Evolutionary conservation across 2,113 vertebrate species (phyloP), one percentile per base, ranked within the genome.

Genomic region (Otocyon megalotis): DNA sequence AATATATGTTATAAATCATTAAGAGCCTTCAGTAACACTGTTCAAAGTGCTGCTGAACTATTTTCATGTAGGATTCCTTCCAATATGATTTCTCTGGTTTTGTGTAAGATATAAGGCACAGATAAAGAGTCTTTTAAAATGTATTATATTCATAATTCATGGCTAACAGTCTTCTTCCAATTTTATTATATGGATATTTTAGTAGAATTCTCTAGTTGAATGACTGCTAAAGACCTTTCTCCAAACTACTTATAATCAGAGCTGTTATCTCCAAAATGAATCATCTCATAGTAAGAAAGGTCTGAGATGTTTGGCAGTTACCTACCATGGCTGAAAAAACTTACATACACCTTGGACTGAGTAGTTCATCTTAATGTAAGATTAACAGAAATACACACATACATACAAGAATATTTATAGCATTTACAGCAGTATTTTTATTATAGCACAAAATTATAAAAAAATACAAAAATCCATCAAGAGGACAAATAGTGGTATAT

Each of bases 381-480:
- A 83, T 76, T 17, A 97, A 94, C 16, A 94, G 71, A 96, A 72
- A 95, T 24, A 82, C 4, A 93, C 3, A 84, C 2, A 71, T 5
- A 93, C 0, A 87, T 0, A 60, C 20, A n/a, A 62, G 28, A 48
- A 85, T n/a, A 93, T 69, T 81, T 65, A 60, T 3, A 89, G 82
- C 72, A 89, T n/a, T 92, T 90, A 88, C 20, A 87, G 65, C 13
- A 74, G 13, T 71, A 53, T 72, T 92, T 97, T 94, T 97, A 94
- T 88, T 96, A 69, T n/a, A 96, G 81, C 65, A 96, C 20, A 96
- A 96, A 94, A 65, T 90, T 93, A 91, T 89, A 81, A 96, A 98
- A 98, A 98, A 97, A 95, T 96, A 95, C 60, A 97, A 96, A 79
- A 86, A 94, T 53, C 65, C 71, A 88, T 54, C 26, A 93, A 82